Evolutionary conservation across 2,797 vertebrate genomes (phyloP).

Genomic region (Galagoides demidoff): DNA sequence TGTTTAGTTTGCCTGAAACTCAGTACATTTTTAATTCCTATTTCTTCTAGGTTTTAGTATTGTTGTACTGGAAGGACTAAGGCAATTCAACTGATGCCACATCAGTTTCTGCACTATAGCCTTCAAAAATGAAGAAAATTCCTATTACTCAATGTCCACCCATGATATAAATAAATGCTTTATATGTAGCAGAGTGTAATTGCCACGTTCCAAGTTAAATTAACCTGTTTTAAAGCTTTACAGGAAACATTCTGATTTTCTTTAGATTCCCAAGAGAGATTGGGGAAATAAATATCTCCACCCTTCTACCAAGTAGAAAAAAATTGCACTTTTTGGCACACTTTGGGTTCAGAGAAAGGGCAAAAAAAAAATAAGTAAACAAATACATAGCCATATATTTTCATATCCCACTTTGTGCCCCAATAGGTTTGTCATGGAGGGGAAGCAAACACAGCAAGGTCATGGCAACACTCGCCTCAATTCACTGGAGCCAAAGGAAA

Average conservation of each 20-base stretch:
- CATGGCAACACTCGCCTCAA: background rate
- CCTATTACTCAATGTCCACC: conserved; percentile 35
- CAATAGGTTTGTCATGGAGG: background rate
- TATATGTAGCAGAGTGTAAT: background rate
- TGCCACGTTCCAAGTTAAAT: conserved; percentile 33
- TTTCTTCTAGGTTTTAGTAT: background rate
- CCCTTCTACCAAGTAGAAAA: conserved; percentile 25
- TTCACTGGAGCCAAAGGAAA: background rate
- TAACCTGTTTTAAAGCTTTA: conserved; percentile 44
- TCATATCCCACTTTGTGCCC: background rate
- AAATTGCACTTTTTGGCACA: conserved; percentile 36
- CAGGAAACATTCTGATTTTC: conserved; percentile 58
- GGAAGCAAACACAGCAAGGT: background rate
- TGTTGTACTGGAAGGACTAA: background rate
- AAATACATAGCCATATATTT: background rate
- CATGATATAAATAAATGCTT: conserved; percentile 42
- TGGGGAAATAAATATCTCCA: conserved; percentile 61
- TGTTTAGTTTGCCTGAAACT: conserved; percentile 19
- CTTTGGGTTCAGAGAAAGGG: conserved; percentile 24
- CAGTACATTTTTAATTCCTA: background rate
- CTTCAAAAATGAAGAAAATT: conserved; percentile 49
- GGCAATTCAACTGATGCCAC: background rate
- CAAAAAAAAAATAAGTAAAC: background rate
- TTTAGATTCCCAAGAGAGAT: conserved; percentile 53
- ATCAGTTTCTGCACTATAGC: background rate